These are phyloP conservation scores for Podargus strigoides DNA, from an alignment of 2,797 vertebrate genomes.

Conservation along the genomic window DNA sequence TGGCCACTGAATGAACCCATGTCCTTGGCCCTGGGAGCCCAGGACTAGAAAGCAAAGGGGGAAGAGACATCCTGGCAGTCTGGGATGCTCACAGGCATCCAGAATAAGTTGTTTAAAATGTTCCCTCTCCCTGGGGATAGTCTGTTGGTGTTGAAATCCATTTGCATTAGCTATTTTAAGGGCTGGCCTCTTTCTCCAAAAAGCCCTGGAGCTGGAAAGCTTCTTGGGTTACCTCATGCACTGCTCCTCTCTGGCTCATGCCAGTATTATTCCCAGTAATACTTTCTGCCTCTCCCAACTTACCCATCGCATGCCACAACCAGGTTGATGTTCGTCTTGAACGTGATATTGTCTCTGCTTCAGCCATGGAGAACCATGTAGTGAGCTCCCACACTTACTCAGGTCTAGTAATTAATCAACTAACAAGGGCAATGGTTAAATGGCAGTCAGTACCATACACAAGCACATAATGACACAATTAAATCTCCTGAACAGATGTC, in stretches of 20 bases:
- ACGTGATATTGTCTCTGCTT: accelerated
- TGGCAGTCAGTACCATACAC: background rate
- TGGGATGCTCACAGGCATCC: background rate
- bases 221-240: slow-evolving; percentile 11
- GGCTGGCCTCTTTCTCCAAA: slow-evolving; percentile 2
- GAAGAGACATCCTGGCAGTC: background rate
- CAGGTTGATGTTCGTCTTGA: background rate
- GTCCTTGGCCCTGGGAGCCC: background rate
- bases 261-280: background rate
- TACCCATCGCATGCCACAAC: background rate
- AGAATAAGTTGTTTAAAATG: background rate
- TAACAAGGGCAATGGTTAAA: slow-evolving; percentile 12
- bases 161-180: slow-evolving; percentile 18
- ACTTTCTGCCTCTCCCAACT: background rate
- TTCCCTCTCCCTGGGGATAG: background rate
- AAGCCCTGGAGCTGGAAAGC: slow-evolving; percentile 24
- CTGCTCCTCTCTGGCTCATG: background rate
- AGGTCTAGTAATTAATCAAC: background rate
- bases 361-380: background rate
- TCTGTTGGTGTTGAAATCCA: background rate
- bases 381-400: background rate
- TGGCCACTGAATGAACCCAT: background rate
- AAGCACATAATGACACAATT: slow-evolving; percentile 34
- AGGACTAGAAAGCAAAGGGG: background rate
- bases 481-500: background rate